Evolutionary conservation across 2,797 vertebrate genomes (phyloP).

Genomic region (Cichlasoma orientale): DNA sequence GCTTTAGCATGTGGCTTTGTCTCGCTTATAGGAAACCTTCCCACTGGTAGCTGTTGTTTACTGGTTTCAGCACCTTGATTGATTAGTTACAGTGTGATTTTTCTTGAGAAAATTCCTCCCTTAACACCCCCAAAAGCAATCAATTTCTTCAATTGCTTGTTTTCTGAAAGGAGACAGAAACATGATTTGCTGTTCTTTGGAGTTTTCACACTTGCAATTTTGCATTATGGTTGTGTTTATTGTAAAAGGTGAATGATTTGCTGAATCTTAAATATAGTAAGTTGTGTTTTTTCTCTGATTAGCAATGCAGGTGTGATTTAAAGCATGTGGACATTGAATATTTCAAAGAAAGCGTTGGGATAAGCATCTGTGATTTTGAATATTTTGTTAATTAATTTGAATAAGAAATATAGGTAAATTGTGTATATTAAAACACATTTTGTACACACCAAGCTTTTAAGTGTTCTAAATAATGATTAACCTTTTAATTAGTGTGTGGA

Average conservation of each 20-base stretch:
- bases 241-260: slow-evolving; percentile 10
- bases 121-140: slow-evolving; percentile 15
- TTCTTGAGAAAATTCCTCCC: slow-evolving; percentile 2
- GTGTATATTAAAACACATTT: neutral
- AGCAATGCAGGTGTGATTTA: slow-evolving; percentile 18
- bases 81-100: slow-evolving; percentile 26
- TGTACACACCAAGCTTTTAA: neutral
- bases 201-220: slow-evolving; percentile 36
- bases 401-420: slow-evolving; percentile 9
- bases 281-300: neutral
- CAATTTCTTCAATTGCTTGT: slow-evolving; percentile 1
- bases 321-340: neutral
- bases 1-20: slow-evolving; percentile 27
- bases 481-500: neutral
- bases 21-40: neutral
- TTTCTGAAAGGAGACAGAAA: slow-evolving; percentile 18
- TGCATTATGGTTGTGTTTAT: slow-evolving; percentile 8
- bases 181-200: slow-evolving; percentile 6
- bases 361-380: neutral
- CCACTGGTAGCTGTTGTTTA: slow-evolving; percentile 31
- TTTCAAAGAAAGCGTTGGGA: neutral
- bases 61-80: slow-evolving; percentile 30
- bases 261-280: neutral
- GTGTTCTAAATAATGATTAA: neutral
- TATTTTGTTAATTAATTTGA: neutral